Evolutionary conservation across 2,888 invertebrate genomes (phyloP).

Genomic region (Tolmerus cingulatus): DNA sequence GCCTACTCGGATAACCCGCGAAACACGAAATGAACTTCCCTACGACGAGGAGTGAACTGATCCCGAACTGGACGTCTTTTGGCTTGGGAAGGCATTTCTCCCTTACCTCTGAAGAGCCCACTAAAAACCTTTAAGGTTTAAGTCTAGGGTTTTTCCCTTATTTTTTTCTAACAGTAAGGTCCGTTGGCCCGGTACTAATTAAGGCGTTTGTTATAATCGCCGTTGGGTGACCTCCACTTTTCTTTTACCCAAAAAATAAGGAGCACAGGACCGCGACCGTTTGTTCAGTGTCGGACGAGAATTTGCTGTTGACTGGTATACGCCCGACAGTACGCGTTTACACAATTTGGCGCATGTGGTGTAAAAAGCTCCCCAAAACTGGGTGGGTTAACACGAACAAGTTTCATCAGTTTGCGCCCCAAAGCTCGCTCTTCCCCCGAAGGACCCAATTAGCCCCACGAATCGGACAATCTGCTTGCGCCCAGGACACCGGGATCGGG

Average conservation of each 20-base stretch:
- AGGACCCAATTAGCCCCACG: slow-evolving; percentile 3
- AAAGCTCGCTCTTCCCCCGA: not conserved
- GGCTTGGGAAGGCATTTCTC: not conserved
- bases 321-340: slow-evolving; percentile 48
- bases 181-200: not conserved
- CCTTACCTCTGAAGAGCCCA: not conserved
- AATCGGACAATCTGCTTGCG: not conserved
- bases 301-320: slow-evolving; percentile 49
- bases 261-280: slow-evolving; percentile 42
- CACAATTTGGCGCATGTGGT: slow-evolving; percentile 46
- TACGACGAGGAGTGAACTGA: not conserved
- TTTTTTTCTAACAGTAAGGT: not conserved
- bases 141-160: not conserved
- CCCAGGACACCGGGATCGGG: not conserved
- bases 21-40: slow-evolving; percentile 20
- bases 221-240: not conserved
- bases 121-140: not conserved
- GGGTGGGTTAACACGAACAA: slow-evolving; percentile 6
- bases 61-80: not conserved
- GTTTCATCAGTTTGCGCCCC: not conserved
- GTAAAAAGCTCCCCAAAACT: slow-evolving; percentile 9
- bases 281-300: slow-evolving; percentile 46
- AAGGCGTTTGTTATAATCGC: slow-evolving; percentile 6
- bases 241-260: not conserved
- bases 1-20: not conserved